phyloP scores from a whole-genome alignment of 2,113 vertebrate genomes.

The Oreochromis spilurus region DNA sequence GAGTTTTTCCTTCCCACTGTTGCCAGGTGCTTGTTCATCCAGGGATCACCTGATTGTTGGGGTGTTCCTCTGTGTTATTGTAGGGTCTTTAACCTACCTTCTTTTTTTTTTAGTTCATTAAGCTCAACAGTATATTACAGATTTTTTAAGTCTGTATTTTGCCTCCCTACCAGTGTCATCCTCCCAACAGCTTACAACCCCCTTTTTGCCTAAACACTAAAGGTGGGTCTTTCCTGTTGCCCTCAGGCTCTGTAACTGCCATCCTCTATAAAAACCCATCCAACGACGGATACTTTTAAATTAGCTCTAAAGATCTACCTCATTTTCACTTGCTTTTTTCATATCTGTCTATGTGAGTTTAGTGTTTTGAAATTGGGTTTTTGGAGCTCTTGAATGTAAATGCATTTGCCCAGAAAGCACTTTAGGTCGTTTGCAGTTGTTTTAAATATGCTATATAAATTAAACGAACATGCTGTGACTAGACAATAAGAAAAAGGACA shows the following conservation, averaged over 20 bases:
- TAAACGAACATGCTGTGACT: neutral
- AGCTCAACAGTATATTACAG: neutral
- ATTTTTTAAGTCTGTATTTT: neutral
- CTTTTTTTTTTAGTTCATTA: neutral
- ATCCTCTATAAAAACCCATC: neutral
- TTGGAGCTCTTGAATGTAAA: neutral
- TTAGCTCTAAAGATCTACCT: neutral
- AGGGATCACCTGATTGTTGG: neutral
- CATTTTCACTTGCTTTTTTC: neutral
- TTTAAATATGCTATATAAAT: neutral
- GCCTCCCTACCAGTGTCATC: neutral
- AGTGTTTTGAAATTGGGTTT: neutral
- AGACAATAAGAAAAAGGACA: neutral
- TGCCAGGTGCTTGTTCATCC: neutral
- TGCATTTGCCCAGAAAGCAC: neutral
- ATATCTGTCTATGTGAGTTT: neutral
- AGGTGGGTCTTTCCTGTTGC: neutral
- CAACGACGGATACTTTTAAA: neutral
- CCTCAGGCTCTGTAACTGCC: neutral
- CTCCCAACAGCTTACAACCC: neutral
- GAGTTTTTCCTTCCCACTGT: neutral
- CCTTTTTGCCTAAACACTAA: neutral
- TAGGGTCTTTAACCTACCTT: neutral
- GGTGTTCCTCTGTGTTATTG: neutral
- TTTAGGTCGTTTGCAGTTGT: neutral